Evolutionary conservation across 2,888 invertebrate genomes (phyloP), one percentile per base, ranked within the genome.

Genomic region (Odontomyia ornata): DNA sequence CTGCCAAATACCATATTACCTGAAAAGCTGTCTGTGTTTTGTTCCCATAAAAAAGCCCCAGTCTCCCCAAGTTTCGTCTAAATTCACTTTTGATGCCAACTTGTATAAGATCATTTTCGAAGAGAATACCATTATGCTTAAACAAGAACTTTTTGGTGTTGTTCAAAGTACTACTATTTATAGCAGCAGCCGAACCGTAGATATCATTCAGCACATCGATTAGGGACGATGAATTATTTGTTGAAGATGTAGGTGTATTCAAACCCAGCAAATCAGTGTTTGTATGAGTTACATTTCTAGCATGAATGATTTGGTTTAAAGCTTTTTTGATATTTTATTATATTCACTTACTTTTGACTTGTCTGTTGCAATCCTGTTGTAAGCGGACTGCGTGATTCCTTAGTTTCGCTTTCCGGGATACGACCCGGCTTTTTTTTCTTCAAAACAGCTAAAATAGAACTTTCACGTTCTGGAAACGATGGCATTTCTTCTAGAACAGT

Each of bases 401-500:
- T 91, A 76, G 93, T 91, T 85, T 93, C 93, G 83, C 93, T 94
- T 86, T 97, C 97, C 75, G 96, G 96, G 80, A 97, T 94, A 79
- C 97, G 91, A 0, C 96, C 97, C 0, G 98, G 98, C 84, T 98
- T 98, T 88, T 98, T 98, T 89, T 99, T 99, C 88, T 99, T 99
- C 83, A 99, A 89, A 80, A 99, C 98, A 75, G 98, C 97, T 81
- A 99, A 89, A 83, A 99, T 98, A 15, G 98, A 98, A 79, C 98
- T 98, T 88, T 98, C 98, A 81, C 99, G 91, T 88, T 99, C 99
- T 3, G 99, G 98, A 88, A 99, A 99, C 73, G 99, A 98, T 80
- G 99, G 99, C 99, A 99, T 99, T 89, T 99, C 99, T 89, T 99
- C 99, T 81, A 99, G 88, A 72, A 99, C 98, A 73, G 98, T 99